Percentiles rank a stretch among this genome's conserved stretches.
Evolutionary conservation across 2,888 invertebrate genomes (phyloP).

Genomic region (Eledone cirrhosa): DNA sequence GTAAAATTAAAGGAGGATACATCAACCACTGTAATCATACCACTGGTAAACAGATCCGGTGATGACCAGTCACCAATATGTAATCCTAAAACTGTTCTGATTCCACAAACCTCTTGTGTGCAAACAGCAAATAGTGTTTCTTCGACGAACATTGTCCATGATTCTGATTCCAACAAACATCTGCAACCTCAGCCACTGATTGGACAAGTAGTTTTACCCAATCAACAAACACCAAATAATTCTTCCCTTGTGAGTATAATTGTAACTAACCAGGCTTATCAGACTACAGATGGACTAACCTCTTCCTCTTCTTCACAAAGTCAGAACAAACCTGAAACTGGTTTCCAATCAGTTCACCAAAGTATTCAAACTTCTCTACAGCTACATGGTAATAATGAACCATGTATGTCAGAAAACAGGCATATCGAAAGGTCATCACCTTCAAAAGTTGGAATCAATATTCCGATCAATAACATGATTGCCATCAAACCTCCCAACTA

Average conservation of each 20-base stretch:
- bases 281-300: neutral
- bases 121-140: no score
- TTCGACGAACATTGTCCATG: no score
- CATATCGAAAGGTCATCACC: neutral
- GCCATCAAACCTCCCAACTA: neutral
- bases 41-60: neutral
- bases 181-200: no score
- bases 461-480: neutral
- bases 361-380: neutral
- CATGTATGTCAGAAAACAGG: neutral
- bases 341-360: neutral
- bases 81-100: neutral
- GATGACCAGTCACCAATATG: neutral
- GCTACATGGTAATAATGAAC: neutral
- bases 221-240: slow-evolving; percentile 4
- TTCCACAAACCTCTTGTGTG: neutral
- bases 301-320: neutral
- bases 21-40: slow-evolving; percentile 10
- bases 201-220: slow-evolving; percentile 8
- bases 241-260: slow-evolving; percentile 18
- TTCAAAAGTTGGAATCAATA: no score
- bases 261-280: neutral
- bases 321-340: neutral
- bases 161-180: no score
- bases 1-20: neutral